A percentile compares a stretch with the other conserved stretches of the same genome.
Evolutionary conservation across 2,797 vertebrate species (phyloP).

Genomic region (Danio albolineatus): DNA sequence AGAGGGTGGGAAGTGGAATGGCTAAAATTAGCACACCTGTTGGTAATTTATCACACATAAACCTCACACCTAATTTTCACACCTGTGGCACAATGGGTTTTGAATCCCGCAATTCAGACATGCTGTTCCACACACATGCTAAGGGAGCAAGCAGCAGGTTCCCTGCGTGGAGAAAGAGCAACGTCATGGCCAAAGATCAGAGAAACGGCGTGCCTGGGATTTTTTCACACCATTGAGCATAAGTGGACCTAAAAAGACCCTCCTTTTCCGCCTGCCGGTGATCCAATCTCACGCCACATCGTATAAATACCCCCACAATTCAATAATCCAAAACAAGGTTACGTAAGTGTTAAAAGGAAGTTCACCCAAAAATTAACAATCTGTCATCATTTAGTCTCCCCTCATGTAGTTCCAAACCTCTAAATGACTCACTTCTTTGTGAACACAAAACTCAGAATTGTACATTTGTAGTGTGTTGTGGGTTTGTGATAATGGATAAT

Average conservation of each 20-base stretch:
- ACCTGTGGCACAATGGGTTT: constrained; percentile 78
- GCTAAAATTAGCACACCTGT: constrained; percentile 82
- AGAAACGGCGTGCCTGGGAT: constrained; percentile 67
- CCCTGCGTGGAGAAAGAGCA: constrained; percentile 29
- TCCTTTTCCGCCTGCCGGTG: constrained; percentile 35
- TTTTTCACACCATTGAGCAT: constrained; percentile 70
- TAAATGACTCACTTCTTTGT: neutral
- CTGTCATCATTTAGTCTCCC: neutral
- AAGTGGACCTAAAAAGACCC: constrained; percentile 28
- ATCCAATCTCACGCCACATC: constrained; percentile 1
- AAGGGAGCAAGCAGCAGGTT: constrained; percentile 27
- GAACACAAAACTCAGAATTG: neutral
- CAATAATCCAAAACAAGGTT: neutral
- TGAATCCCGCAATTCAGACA: constrained; percentile 72
- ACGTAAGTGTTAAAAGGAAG: neutral
- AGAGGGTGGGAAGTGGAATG: constrained; percentile 48
- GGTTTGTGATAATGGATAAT: too few species aligned
- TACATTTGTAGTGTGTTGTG: too few species aligned
- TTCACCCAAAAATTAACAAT: neutral
- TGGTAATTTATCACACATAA: constrained; percentile 86
- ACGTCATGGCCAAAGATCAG: constrained; percentile 63
- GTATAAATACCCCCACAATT: neutral
- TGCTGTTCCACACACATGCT: constrained; percentile 48
- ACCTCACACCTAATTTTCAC: constrained; percentile 86
- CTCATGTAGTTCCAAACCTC: neutral